Evolutionary conservation across 2,113 vertebrate genomes (phyloP), one percentile per base, ranked within the genome.

Genomic region (Embiotoca jacksoni): DNA sequence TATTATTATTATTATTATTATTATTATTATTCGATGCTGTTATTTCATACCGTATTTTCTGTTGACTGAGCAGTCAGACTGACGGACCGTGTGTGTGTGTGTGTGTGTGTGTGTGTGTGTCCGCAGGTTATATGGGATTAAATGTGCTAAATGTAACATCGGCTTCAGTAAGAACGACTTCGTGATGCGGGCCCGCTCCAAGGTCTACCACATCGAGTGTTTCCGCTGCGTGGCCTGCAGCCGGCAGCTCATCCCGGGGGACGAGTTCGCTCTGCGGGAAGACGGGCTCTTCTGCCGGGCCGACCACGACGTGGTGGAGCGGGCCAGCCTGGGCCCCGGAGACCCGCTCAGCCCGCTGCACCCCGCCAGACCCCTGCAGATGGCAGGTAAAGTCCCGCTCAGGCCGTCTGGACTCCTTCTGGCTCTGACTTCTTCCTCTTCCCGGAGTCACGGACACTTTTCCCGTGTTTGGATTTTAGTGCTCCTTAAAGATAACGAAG

Each of bases 141-240:
- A 99, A 93, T 99, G 98, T 92, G 97, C 97, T 61, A 99, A 99
- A 91, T 99, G 98, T 94, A 98, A 96, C 94, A 97, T 99, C 89
- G 97, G 97, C 83, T 99, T 99, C 96, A 99, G 98, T 93, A 99
- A 98, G 94, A 99, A 98, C 69, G 97, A 99, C 95, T 98, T 99
- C 85, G 98, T 99, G 92, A 99, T 99, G 98, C 92, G 98, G 61
- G 97, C 98, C 70, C 97, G 98, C 63, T 95, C 97, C 92, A 97
- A 99, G 91, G 98, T 99, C 78, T 99, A 99, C 94, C 98, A 99
- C 94, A 98, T 99, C 92, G 98, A 99, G 92, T 99, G 98, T 93
- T 99, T 99, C 93, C 97, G 97, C 85, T 99, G 98, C 88, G 97
- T 99, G 94, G 98, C 98, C 87, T 99, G 98, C 94, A 98, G 97